These are phyloP conservation scores for Tachysurus vachellii DNA, from an alignment of 2,113 vertebrate genomes.

Conservation along the genomic window DNA sequence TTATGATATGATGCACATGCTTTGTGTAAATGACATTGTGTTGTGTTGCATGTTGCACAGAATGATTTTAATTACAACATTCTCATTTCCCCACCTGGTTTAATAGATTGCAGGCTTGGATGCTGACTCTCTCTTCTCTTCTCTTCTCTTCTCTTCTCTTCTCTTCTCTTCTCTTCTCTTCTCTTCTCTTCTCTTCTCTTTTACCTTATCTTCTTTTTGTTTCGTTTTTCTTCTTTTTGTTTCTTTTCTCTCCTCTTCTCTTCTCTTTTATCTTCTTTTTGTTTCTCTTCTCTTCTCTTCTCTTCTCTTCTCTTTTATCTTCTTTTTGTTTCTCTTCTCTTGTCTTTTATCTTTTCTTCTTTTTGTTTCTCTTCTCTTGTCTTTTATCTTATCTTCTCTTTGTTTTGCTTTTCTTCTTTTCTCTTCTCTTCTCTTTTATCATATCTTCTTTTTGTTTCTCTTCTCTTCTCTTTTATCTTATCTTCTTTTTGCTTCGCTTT, in stretches of 20 bases:
- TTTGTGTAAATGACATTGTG: conserved; percentile 37
- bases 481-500: no score
- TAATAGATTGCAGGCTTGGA: not conserved
- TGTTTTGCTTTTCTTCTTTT: no score
- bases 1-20: conserved; percentile 38
- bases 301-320: not conserved
- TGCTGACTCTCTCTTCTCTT: not conserved
- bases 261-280: not conserved
- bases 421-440: no score
- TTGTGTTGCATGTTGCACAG: conserved; percentile 12
- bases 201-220: not conserved
- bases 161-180: not conserved
- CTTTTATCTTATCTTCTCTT: no score
- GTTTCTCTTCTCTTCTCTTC: not conserved
- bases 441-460: not conserved
- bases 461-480: not conserved
- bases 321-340: not conserved
- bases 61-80: conserved; percentile 44
- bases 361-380: no score
- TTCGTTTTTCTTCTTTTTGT: not conserved
- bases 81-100: conserved; percentile 15
- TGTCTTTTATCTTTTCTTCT: not conserved
- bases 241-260: not conserved
- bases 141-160: not conserved
- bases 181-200: not conserved